Evolutionary conservation across 2,113 vertebrate genomes (phyloP).

Genomic region (Zosterops japonicus): DNA sequence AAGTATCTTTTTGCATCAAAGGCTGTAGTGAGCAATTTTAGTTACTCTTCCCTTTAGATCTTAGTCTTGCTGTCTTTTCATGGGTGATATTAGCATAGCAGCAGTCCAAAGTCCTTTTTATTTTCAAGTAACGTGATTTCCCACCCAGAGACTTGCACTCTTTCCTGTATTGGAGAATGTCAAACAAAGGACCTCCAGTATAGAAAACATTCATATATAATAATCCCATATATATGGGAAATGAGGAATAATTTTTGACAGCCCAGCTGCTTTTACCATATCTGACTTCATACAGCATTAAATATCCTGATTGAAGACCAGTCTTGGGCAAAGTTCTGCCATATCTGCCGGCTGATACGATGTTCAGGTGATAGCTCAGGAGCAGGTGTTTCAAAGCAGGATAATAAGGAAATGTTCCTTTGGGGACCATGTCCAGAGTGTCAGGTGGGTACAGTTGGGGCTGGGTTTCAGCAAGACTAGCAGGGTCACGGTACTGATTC

Average conservation of each 20-base stretch:
- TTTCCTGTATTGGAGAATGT: not conserved
- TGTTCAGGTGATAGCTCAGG: not conserved
- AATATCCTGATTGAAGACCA: not conserved
- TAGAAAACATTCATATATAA: not conserved
- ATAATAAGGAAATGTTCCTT: not conserved
- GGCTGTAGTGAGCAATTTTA: conserved; percentile 45
- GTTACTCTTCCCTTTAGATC: conserved; percentile 40
- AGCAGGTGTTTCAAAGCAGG: not conserved
- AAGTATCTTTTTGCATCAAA: conserved; percentile 55
- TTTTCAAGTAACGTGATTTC: not conserved
- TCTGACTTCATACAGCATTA: not conserved
- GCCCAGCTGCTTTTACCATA: not conserved
- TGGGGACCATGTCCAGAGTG: not conserved
- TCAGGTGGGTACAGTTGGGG: not conserved
- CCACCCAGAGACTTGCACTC: not conserved
- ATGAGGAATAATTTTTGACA: not conserved
- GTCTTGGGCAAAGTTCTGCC: not conserved
- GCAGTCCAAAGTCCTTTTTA: not conserved
- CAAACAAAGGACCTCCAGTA: not conserved
- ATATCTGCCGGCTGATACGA: not conserved
- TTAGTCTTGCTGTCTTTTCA: conserved; percentile 23
- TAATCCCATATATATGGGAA: not conserved
- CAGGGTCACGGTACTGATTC: not conserved
- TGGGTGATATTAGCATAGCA: conserved; percentile 13
- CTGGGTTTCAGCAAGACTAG: not conserved